A percentile compares a stretch with the other conserved stretches of the same genome.
phyloP scores from a whole-genome alignment of 1,140 invertebrate species.

The Lordiphosa clarofinis region DNA sequence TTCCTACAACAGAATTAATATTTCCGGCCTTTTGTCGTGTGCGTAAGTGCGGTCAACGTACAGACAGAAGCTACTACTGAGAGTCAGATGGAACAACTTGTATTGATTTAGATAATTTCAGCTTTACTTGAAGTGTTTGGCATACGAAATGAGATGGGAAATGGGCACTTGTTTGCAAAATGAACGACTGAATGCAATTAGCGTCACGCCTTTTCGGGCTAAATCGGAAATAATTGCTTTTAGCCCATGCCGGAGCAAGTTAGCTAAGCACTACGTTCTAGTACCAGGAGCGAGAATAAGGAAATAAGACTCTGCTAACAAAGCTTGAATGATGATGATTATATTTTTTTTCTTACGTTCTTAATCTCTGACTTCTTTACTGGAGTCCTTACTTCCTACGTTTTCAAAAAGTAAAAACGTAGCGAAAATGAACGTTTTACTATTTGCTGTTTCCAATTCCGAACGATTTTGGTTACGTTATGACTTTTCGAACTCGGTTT shows the following conservation, averaged over 20 bases:
- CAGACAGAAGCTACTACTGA: slow-evolving; percentile 24
- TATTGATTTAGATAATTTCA: slow-evolving; percentile 19
- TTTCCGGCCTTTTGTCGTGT: slow-evolving; percentile 64
- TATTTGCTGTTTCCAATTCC: no score
- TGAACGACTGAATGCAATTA: background rate
- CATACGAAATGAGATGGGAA: slow-evolving; percentile 19
- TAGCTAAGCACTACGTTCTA: background rate
- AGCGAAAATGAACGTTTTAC: no score
- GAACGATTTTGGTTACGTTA: no score
- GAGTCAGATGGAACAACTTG: slow-evolving; percentile 7
- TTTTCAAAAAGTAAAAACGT: no score
- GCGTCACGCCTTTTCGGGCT: background rate
- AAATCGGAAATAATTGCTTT: background rate
- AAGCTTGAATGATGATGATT: no score
- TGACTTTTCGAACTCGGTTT: no score
- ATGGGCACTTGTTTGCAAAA: slow-evolving; percentile 6
- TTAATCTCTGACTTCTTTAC: no score
- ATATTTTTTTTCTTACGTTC: no score
- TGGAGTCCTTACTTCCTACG: no score
- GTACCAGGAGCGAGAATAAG: background rate
- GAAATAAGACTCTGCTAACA: background rate
- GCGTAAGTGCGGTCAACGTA: slow-evolving; percentile 42
- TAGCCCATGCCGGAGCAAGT: no score
- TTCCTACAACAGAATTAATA: slow-evolving; percentile 54
- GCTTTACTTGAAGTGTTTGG: background rate